A percentile compares a stretch with the other conserved stretches of the same genome.
Evolutionary conservation across 2,797 vertebrate species (phyloP).

Genomic region (Syngnathus acus): DNA sequence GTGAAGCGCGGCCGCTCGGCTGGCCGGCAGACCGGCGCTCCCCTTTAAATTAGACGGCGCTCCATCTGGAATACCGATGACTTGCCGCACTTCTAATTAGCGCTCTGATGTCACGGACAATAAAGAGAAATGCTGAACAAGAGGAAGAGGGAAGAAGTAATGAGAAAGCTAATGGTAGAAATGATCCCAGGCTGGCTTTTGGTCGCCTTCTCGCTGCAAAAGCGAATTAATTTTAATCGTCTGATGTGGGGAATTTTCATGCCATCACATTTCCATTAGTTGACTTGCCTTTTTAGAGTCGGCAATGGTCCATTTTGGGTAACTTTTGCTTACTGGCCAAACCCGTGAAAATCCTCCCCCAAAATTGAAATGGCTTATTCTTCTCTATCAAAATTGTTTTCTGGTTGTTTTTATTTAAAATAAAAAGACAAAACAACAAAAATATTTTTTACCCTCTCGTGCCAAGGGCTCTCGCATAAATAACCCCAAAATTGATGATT

Average conservation of each 20-base stretch:
- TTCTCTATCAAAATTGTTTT: too few species aligned
- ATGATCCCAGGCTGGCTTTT: conserved; percentile 54
- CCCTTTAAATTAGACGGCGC: conserved; percentile 45
- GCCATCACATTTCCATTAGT: conserved; percentile 14
- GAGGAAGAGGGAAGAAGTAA: conserved; percentile 50
- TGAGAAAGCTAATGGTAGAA: conserved; percentile 60
- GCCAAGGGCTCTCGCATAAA: too few species aligned
- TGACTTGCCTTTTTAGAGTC: background rate
- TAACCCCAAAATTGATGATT: too few species aligned
- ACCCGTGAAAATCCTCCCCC: background rate
- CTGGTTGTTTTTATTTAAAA: too few species aligned
- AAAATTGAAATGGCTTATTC: too few species aligned
- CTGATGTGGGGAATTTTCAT: conserved; percentile 19
- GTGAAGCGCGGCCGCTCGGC: conserved; percentile 23
- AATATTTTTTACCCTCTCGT: too few species aligned
- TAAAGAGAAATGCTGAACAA: conserved; percentile 57
- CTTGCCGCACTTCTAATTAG: conserved; percentile 59
- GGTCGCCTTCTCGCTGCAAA: conserved; percentile 14
- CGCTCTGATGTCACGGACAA: conserved; percentile 53
- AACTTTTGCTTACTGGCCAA: background rate
- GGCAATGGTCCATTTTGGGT: background rate
- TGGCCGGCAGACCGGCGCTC: conserved; percentile 8
- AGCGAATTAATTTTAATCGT: conserved; percentile 44
- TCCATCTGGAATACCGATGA: conserved; percentile 56
- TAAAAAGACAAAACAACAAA: too few species aligned